phyloP scores from a whole-genome alignment of 2,888 invertebrate species.

The Troides oblongomaculatus region DNA sequence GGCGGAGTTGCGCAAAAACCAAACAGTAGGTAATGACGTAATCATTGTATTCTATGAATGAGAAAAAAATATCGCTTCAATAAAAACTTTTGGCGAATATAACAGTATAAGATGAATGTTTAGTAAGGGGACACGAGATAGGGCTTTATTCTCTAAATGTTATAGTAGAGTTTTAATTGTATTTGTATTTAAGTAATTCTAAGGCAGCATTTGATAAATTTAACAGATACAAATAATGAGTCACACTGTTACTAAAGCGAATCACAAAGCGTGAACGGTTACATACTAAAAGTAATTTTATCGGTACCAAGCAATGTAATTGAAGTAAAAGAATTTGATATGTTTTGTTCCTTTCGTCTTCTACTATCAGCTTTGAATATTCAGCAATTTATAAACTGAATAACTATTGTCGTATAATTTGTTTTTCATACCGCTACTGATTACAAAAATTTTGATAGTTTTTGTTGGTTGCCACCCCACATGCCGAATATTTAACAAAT shows the following conservation, averaged over 20 bases:
- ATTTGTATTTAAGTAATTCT: conserved; percentile 7
- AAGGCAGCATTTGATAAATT: conserved; percentile 45
- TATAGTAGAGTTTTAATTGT: conserved; percentile 6
- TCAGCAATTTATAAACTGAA: neutral
- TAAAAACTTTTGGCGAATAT: conserved; percentile 46
- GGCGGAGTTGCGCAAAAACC: conserved; percentile 44
- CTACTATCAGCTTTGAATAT: neutral
- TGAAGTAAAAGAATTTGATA: conserved; percentile 5
- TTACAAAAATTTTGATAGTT: too few species aligned
- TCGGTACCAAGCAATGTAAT: conserved; percentile 9
- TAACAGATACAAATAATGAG: conserved; percentile 51
- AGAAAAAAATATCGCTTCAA: conserved; percentile 45
- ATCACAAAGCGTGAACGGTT: conserved; percentile 50
- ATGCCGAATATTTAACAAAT: too few species aligned
- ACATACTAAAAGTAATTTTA: conserved; percentile 18
- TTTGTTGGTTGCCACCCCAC: too few species aligned
- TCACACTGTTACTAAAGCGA: conserved; percentile 51
- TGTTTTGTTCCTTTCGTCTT: neutral
- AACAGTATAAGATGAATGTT: conserved; percentile 43
- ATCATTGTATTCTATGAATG: conserved; percentile 60
- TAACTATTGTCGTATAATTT: too few species aligned
- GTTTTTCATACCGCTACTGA: too few species aligned
- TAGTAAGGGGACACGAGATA: conserved; percentile 2
- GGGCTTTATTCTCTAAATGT: neutral
- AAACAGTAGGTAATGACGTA: conserved; percentile 62